Evolutionary conservation across 2,888 invertebrate genomes (phyloP).

Genomic region (Serrognathus titanus): DNA sequence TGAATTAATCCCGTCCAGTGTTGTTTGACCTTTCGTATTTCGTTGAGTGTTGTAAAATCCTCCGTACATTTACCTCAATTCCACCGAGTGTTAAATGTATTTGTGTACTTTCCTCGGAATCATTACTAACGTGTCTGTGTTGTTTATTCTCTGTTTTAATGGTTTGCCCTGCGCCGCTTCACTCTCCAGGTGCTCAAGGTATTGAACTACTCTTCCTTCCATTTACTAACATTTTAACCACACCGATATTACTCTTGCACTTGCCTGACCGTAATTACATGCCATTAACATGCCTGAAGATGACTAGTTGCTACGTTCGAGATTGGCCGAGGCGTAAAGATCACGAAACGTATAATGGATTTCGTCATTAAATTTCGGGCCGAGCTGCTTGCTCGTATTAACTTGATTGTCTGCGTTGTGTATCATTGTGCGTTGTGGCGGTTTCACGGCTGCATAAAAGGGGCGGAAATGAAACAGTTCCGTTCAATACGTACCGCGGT

Average conservation of each 20-base stretch:
- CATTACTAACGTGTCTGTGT: slow-evolving; percentile 48
- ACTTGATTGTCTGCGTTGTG: too few relatives aligned
- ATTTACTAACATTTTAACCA: not conserved
- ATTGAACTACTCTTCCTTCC: slow-evolving; percentile 36
- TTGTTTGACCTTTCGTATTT: not conserved
- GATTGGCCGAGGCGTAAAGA: too few relatives aligned
- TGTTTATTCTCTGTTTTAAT: slow-evolving; percentile 50
- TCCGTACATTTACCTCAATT: not conserved
- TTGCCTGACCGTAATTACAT: too few relatives aligned
- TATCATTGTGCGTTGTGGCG: too few relatives aligned
- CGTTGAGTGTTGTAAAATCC: not conserved
- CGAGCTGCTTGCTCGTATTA: too few relatives aligned
- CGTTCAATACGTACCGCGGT: too few relatives aligned
- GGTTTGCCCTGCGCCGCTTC: slow-evolving; percentile 48
- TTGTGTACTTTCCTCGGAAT: slow-evolving; percentile 8
- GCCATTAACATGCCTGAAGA: too few relatives aligned
- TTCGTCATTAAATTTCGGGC: too few relatives aligned
- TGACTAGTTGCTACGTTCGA: too few relatives aligned
- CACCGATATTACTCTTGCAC: not conserved
- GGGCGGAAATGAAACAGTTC: too few relatives aligned
- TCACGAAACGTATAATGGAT: too few relatives aligned
- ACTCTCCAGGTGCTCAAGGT: slow-evolving; percentile 55
- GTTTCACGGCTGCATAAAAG: too few relatives aligned
- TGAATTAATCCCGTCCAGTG: not conserved
- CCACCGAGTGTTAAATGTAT: slow-evolving; percentile 16